Conservation (phyloP, 1,140 invertebrate species). For the Diorhabda carinulata region DNA sequence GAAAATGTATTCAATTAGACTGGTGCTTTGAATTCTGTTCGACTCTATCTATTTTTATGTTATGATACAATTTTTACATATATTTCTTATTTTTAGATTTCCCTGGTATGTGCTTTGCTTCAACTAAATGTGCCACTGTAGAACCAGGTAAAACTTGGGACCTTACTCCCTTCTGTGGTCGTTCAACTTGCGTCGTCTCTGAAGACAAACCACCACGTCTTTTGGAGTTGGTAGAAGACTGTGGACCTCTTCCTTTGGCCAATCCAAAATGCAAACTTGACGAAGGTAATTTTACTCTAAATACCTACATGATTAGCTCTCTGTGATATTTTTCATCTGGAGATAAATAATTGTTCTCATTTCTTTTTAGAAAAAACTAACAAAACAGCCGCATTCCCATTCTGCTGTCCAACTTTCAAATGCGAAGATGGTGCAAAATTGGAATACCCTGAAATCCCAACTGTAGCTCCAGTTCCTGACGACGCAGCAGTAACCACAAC, state of each 20-base stretch:
- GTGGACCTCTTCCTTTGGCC: conserved; percentile 76
- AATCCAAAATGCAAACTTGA: conserved; percentile 84
- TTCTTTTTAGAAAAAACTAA: conserved; percentile 70
- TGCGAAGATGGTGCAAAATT: conserved; percentile 79
- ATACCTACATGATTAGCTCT: not conserved
- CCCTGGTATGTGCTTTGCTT: conserved; percentile 83
- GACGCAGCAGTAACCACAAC: conserved; percentile 35
- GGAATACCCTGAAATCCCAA: conserved; percentile 78
- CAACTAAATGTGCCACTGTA: conserved; percentile 80
- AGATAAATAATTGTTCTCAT: conserved; percentile 10
- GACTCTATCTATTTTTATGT: too few relatives aligned
- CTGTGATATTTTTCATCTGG: not conserved
- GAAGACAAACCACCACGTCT: conserved; percentile 68
- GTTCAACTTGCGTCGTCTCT: conserved; percentile 75
- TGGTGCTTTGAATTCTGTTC: too few relatives aligned
- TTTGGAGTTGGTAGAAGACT: conserved; percentile 81
- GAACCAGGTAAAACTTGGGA: conserved; percentile 81
- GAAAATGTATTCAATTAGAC: too few relatives aligned
- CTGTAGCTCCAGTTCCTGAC: conserved; percentile 53
- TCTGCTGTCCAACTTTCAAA: conserved; percentile 78
- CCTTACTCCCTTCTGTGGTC: conserved; percentile 79
- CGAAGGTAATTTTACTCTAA: conserved; percentile 48
- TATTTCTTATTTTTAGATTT: conserved; percentile 64
- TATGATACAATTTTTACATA: too few relatives aligned
- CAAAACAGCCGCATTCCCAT: conserved; percentile 80